Evolutionary conservation across 2,888 invertebrate species (phyloP), one percentile per base, ranked within the genome.

Genomic region (Caenorhabditis sp.): DNA sequence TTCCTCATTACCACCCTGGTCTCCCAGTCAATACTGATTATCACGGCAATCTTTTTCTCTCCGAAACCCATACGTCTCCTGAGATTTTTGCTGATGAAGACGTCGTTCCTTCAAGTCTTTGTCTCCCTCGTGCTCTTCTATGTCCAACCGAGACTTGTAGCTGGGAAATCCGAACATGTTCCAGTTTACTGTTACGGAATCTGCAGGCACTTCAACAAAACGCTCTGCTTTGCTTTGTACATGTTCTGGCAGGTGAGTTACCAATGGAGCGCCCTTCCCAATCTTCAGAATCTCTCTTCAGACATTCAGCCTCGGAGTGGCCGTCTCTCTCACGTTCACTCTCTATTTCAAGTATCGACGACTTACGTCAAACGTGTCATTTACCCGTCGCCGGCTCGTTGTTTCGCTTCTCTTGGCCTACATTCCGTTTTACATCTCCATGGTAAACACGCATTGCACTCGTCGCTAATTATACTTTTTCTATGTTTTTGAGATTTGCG

Each of bases 241-340:
- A 69, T 69, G 69, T 32, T 11, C 5, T 69, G 69, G 69, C 69
- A 69, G 60, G 69, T 69, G 0, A 3, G 53, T n/a, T 35, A 26
- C 22, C 37, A 32, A 32, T 32, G 53, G 13, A 22, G 2, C n/a
- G n/a, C n/a, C n/a, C n/a, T n/a, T n/a, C n/a, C n/a, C n/a, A n/a
- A n/a, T n/a, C n/a, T n/a, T n/a, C n/a, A n/a, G n/a, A n/a, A n/a
- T 4, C 35, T 40, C 5, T 24, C 37, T 70, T 15, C 40, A 70
- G 70, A 70, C 51, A 8, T 5, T 61, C 9, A 70, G 70, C 22
- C 51, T 70, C 18, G 70, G 61, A 18, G 70, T 70, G 20, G 60
- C 35, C 11, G 28, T 53, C 15, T 70, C 61, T 2, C 44, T 70
- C 22, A 40, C 51, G 40, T 70, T 51, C 37, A 61, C 70, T 26